Evolutionary conservation across 2,888 invertebrate species (phyloP).

Genomic region (Netelia virgata): DNA sequence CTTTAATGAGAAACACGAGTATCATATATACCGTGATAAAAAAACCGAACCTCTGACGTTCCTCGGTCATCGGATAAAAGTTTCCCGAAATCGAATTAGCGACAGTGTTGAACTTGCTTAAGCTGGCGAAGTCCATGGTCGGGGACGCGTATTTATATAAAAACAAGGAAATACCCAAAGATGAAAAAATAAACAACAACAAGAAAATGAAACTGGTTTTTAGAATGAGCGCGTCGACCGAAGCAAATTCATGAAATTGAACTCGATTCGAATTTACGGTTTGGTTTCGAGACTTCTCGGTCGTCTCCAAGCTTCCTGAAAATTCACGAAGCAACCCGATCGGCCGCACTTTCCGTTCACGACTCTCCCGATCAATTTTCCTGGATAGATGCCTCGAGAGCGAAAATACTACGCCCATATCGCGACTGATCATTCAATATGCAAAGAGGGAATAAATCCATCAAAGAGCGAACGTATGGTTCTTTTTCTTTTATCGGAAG

Average conservation of each 20-base stretch:
- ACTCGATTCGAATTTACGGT: not conserved
- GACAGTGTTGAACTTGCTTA: constrained; percentile 68
- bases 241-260: too few species aligned
- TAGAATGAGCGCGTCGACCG: too few species aligned
- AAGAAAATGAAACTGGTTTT: too few species aligned
- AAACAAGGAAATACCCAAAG: not conserved
- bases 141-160: not conserved
- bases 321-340: not conserved
- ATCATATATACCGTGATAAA: constrained; percentile 57
- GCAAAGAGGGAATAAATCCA: not conserved
- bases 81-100: constrained; percentile 72
- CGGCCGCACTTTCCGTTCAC: constrained; percentile 10
- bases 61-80: constrained; percentile 65
- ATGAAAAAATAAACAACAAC: too few species aligned
- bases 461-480: not conserved
- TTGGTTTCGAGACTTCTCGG: not conserved
- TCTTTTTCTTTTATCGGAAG: not conserved
- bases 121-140: constrained; percentile 70
- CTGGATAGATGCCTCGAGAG: constrained; percentile 21
- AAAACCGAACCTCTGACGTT: not conserved
- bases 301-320: too few species aligned
- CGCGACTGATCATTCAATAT: not conserved
- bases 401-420: not conserved
- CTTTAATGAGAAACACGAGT: constrained; percentile 63
- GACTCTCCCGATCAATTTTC: constrained; percentile 36